A percentile compares a stretch with the other conserved stretches of the same genome.
Conservation (phyloP, 2,113 vertebrate species). For the Glareola pratincola region DNA sequence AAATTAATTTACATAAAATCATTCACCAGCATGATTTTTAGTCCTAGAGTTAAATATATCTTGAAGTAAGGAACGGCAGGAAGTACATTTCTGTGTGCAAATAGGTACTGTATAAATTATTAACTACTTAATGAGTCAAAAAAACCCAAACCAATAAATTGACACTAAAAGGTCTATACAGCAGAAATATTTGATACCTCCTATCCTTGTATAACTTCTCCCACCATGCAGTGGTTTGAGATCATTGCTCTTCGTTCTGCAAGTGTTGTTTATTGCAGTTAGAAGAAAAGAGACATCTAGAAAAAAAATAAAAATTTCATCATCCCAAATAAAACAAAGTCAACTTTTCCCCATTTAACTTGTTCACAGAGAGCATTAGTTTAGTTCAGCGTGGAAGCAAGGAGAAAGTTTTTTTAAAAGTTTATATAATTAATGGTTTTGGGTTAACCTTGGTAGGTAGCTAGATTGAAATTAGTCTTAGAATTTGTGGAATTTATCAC, state of each 20-base stretch:
- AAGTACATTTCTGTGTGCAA: not conserved
- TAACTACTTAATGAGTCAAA: conserved; percentile 15
- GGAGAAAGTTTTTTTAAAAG: not conserved
- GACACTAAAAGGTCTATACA: not conserved
- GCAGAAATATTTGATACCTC: not conserved
- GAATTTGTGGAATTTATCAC: not conserved
- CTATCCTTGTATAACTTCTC: not conserved
- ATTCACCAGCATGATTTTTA: conserved; percentile 20
- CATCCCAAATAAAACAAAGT: not conserved
- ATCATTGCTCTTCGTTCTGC: not conserved
- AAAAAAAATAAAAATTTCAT: not conserved
- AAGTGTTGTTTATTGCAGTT: not conserved
- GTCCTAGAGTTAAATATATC: conserved; percentile 34
- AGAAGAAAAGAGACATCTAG: not conserved
- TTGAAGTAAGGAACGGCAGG: not conserved
- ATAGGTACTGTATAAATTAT: conserved; percentile 15
- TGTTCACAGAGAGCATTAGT: not conserved
- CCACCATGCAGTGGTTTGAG: not conserved
- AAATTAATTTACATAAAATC: conserved; percentile 58
- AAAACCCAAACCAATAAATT: conserved; percentile 1
- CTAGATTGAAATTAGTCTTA: not conserved
- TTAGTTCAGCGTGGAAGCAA: not conserved
- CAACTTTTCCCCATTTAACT: not conserved
- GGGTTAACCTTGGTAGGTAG: not conserved
- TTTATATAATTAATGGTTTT: not conserved